Base-by-base conservation (phyloP, 2,888 invertebrate genomes). In the Boloria euphrosyne region DNA sequence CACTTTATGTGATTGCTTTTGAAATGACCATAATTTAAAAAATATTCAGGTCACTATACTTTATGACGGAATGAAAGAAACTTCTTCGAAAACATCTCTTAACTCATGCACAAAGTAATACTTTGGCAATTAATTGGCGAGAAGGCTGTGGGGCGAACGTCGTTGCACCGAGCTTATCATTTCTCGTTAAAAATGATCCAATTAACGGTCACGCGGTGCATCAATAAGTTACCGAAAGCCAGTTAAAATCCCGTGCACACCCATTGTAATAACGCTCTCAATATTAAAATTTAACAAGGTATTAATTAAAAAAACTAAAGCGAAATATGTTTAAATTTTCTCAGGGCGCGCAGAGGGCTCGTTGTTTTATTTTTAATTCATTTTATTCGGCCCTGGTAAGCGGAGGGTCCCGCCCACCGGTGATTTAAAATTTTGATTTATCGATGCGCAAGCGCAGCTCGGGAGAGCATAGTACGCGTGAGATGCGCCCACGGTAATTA, bases 381-480 rank as follows among this genome's bases (percentile, higher is more conserved):
- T 90, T 90, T 92, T 92, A 90, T 92, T 90, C 89, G 89, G 89
- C 84, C 89, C 84, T 86, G 88, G 76, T 82, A 85, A 86, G 85
- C 87, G 85, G 82, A 71, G 76, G 74, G 89, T 76, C 74, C 82
- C 92, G 92, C 92, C 92, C 90, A 90, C 86, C 90, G 88, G 90
- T 92, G 91, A 92, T 92, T 92, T 91, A 91, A 92, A 92, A 91
- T 89, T 91, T 91, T 92, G 92, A 91, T 92, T 92, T 92, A 92
- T 92, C 86, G 90, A 81, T 82, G 83, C 81, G 78, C 58, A 51
- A 75, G 82, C 82, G 81, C 82, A 76, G 82, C 81, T 80, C 84
- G 80, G 80, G 80, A 82, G 82, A 81, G 83, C 79, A 80, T 65
- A 67, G 78, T 77, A 79, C 78, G 81, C 82, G 76, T 76, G 80